Evolutionary conservation across 1,140 invertebrate genomes (phyloP).

Genomic region (Xylocopa sonorina): DNA sequence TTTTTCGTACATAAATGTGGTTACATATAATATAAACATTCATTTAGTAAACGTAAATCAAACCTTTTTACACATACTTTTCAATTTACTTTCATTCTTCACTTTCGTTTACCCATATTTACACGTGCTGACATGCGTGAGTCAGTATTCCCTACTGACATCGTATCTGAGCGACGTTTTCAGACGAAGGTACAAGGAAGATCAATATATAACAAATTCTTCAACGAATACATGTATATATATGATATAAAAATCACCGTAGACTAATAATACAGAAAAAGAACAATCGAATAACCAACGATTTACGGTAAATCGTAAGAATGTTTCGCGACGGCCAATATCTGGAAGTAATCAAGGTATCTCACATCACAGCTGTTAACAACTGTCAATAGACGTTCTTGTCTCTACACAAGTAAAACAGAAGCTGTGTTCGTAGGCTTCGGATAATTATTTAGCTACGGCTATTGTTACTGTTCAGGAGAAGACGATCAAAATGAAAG

Average conservation of each 20-base stretch:
- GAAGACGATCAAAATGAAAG: conserved; percentile 66
- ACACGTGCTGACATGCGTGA: background rate
- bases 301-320: conserved; percentile 1
- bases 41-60: background rate
- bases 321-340: conserved; percentile 73
- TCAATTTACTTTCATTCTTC: conserved; percentile 4
- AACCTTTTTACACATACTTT: background rate
- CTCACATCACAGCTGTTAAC: conserved; percentile 56
- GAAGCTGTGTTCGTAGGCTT: conserved; percentile 56
- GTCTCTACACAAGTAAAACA: conserved; percentile 25
- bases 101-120: conserved; percentile 10
- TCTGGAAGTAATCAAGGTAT: conserved; percentile 71
- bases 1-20: background rate
- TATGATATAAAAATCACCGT: background rate
- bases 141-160: conserved; percentile 9
- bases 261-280: background rate
- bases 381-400: conserved; percentile 54
- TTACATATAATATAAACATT: too few relatives aligned
- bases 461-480: conserved; percentile 71
- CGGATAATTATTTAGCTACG: conserved; percentile 68
- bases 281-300: background rate
- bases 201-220: background rate
- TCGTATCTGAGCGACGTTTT: background rate
- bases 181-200: background rate
- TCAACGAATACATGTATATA: background rate